Conservation (phyloP, 1,140 invertebrate genomes). For the Drosophila ironensis region DNA sequence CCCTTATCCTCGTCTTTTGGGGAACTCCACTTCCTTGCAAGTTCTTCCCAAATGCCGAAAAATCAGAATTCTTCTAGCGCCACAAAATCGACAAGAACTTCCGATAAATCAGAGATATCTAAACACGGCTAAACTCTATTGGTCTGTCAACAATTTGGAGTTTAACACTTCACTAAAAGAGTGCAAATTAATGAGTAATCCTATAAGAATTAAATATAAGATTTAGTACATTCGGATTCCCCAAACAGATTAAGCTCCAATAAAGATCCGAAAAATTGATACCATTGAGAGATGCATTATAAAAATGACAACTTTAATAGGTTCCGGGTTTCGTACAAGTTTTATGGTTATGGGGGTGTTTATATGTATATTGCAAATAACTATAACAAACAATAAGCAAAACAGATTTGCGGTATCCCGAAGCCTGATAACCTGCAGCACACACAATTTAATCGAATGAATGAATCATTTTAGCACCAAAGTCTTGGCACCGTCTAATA, state of each 20-base stretch:
- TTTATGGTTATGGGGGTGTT: conserved; percentile 3
- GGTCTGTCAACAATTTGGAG: too few species aligned
- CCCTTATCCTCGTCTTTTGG: too few species aligned
- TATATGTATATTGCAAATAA: conserved; percentile 65
- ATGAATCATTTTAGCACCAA: conserved; percentile 25
- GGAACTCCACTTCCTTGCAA: conserved; percentile 37
- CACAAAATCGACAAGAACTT: too few species aligned
- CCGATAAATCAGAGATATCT: too few species aligned
- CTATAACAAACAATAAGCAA: conserved; percentile 64
- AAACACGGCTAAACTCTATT: too few species aligned
- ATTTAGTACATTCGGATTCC: too few species aligned
- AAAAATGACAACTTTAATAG: conserved; percentile 60
- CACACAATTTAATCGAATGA: conserved; percentile 26
- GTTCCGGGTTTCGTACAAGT: conserved; percentile 22
- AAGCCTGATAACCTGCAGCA: conserved; percentile 45
- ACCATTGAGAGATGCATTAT: conserved; percentile 16
- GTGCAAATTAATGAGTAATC: too few species aligned
- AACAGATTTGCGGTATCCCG: conserved; percentile 31
- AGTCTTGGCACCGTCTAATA: conserved; percentile 25
- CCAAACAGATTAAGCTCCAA: neutral
- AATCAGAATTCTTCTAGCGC: conserved; percentile 10
- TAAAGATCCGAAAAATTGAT: neutral
- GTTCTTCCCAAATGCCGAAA: neutral
- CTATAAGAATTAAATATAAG: too few species aligned
- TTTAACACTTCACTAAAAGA: too few species aligned